Base-by-base conservation (phyloP, 1,140 invertebrate genomes). In the Bemisia tabaci region DNA sequence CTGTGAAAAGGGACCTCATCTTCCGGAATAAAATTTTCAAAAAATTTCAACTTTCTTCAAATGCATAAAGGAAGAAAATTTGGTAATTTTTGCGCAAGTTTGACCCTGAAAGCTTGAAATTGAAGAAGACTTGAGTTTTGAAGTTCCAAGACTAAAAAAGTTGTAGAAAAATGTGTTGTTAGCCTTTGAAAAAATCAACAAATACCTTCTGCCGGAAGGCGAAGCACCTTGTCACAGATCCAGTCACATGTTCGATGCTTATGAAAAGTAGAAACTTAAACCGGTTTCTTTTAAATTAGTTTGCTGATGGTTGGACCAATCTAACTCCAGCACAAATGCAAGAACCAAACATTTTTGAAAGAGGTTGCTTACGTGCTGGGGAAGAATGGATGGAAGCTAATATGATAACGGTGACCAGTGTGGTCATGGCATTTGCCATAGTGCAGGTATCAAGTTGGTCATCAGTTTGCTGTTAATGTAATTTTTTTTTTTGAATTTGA, bases 331-430 rank as follows among this genome's bases (percentile, higher is more conserved):
- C 71, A 79, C 82, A 90, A 84, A 81, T 86, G 60, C 62, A 39
- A 21, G 90, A 93, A 77, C 84, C 89, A 68, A 87, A 89, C 76
- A 97, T 97, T 76, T 94, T 94, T 81, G 93, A 94, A 76, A 86
- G 90, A 60, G 95, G 95, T 65, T 98, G 95, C 78, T 82, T 97
- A 71, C 84, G 89, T 69, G 90, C 92, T 68, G 92, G 90, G 65
- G 92, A 96, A 79, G 91, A 94, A 76, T 97, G 94, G 94, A 82
- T 97, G 71, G 93, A 97, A 77, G 83, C 86, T 71, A 94, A 97
- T 80, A 82, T 95, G 68, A 84, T 94, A 64, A 87, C 89, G 69
- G 92, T 95, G 25, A 91, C 92, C 48, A 88, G 87, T 64, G 85
- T 87, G 59, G 84, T 88, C 67, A 87, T 97, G 66, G 87, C 83